Base-by-base conservation (phyloP, 2,113 vertebrate genomes). In the Halichoerus grypus region DNA sequence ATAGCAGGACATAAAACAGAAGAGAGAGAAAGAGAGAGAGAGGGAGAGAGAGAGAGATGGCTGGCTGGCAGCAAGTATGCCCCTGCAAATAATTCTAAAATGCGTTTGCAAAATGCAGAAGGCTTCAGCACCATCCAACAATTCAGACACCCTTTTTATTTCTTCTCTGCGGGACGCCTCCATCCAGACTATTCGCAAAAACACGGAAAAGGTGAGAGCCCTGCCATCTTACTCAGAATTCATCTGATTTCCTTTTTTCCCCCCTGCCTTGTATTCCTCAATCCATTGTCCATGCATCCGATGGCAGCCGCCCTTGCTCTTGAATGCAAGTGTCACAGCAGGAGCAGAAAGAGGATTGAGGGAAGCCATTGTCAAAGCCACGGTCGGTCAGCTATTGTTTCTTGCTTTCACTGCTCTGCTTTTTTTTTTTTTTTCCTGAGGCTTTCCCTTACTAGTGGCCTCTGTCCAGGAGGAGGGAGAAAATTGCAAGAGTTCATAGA, bases 341-440 rank as follows among this genome's bases (percentile, higher is more conserved):
- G 98, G 98, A 98, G 97, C 97, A 98, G 92, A 98, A 97, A 97
- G 86, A n/a, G 96, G 98, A 96, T 81, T 91, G 97, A 98, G 98
- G 96, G 98, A 97, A 72, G 93, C 98, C 98, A 99, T 98, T 98
- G 98, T 98, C 98, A 98, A 98, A 99, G 98, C 98, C 98, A 98
- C 28, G 94, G 98, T 95, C 98, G 8, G 46, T 31, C 31, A 98
- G 96, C 98, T 98, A 98, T 99, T 99, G 98, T 99, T 98, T 98
- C 98, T 98, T 79, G 97, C 97, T 98, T 98, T 98, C 98, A 97
- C 97, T 84, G 98, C 96, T 98, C 97, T 97, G 97, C 97, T 97
- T 98, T 81, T 77, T 83, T 82, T 82, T 51, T 65, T 42, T 19
- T 67, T 36, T 2, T 1, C 95, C 97, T 97, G 95, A 98, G 96